phyloP scores from a whole-genome alignment of 2,113 vertebrate genomes.

The Aythya baeri region DNA sequence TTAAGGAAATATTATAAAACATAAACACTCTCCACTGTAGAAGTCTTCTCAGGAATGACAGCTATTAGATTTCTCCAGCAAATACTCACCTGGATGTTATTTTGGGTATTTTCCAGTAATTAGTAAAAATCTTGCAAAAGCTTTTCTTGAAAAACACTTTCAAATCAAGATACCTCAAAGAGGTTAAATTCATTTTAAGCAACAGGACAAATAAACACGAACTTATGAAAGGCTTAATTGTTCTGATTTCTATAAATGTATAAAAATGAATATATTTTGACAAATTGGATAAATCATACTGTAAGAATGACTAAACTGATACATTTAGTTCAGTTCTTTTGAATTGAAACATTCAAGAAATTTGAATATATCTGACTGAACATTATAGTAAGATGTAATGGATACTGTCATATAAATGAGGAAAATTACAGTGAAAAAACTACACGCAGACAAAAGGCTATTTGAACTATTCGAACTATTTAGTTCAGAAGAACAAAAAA shows the following conservation, averaged over 20 bases:
- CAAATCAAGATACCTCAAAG: not conserved
- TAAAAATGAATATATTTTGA: not conserved
- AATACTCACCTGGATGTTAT: not conserved
- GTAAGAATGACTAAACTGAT: too few species aligned
- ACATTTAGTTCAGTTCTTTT: not conserved
- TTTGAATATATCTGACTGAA: not conserved
- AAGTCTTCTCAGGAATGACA: not conserved
- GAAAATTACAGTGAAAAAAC: not conserved
- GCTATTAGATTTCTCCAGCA: not conserved
- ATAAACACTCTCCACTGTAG: not conserved
- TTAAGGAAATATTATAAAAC: not conserved
- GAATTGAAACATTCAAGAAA: not conserved
- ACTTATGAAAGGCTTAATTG: not conserved
- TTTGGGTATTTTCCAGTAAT: not conserved
- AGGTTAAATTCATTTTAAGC: not conserved
- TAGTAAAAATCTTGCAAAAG: fast-evolving
- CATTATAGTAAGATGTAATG: not conserved
- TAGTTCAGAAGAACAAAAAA: too few species aligned
- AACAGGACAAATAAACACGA: not conserved
- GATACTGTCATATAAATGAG: not conserved
- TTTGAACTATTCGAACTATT: not conserved
- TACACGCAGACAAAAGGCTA: fast-evolving
- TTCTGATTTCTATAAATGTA: not conserved
- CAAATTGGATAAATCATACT: not conserved
- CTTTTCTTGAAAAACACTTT: not conserved